Base-by-base conservation (phyloP, 2,888 invertebrate species). In the Drosophila meridionalis region DNA sequence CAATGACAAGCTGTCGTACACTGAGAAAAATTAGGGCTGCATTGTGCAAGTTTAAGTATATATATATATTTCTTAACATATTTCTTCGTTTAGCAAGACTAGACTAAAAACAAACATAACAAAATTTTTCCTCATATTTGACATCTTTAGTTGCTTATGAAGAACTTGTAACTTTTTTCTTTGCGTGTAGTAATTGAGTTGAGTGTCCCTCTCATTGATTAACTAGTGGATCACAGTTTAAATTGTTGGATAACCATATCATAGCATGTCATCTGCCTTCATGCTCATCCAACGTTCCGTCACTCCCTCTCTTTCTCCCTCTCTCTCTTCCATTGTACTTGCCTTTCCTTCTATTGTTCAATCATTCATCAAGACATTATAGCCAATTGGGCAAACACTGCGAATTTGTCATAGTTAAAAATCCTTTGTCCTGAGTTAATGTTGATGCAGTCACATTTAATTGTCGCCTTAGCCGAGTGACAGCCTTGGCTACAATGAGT, bases 241-340 rank as follows among this genome's bases (percentile, higher is more conserved):
- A 83, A 79, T 74, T 65, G 61, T 76, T 73, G 67, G 66, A 72
- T 85, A 85, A 85, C 81, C 83, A 79, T 85, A 79, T 85, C 81
- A 78, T 78, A 64, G 26, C 70, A 58, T 69, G 57, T 69, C 68
- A 59, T 73, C 64, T 34, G 60, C 47, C 67, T 64, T 26, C 45
- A 9, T 30, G 30, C 42, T 47, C 63, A 7, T 11, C 14, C 11
- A 28, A 0, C 42, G 32, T 5, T 52, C 9, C 30, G 8, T 5
- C 26, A 48, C 42, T 45, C 38, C 45, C 0, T 50, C 8, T 38
- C 48, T 12, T 9, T 38, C 30, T 45, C 62, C 9, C 28, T 48
- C 43, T 57, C 40, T 50, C 0, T 47, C 7, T 40, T 20, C 11
- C 26, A 63, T n/a, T 50, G 9, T 32, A n/a, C 3, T 9, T 20